These are phyloP conservation scores for Brotogeris chrysoptera DNA, from an alignment of 2,797 vertebrate species.

Conservation along the genomic window DNA sequence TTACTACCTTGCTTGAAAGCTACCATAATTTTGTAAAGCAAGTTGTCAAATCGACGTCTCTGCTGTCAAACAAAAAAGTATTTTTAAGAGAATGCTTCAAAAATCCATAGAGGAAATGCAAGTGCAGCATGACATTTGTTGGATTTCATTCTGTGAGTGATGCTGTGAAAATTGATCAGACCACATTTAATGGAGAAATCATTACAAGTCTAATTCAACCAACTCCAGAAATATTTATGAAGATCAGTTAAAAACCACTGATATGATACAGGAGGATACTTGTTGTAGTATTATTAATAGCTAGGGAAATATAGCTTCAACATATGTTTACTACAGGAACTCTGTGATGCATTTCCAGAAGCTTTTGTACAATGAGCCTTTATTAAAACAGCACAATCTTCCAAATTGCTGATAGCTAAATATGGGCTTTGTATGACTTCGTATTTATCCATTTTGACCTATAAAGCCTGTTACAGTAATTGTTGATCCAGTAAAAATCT, in stretches of 20 bases:
- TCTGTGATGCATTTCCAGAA: background rate
- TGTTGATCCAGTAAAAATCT: slow-evolving; percentile 52
- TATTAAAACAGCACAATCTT: slow-evolving; percentile 25
- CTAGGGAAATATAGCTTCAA: background rate
- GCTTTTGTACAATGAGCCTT: background rate
- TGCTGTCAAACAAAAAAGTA: slow-evolving; percentile 36
- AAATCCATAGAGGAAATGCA: slow-evolving; percentile 41
- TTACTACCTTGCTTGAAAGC: slow-evolving; percentile 37
- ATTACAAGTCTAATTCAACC: slow-evolving; percentile 60
- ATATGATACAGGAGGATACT: slow-evolving; percentile 23
- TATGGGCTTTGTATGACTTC: slow-evolving; percentile 47
- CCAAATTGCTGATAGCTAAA: slow-evolving; percentile 23
- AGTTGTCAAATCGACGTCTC: slow-evolving; percentile 44
- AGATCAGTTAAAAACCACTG: slow-evolving; percentile 49
- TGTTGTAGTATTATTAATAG: slow-evolving; percentile 46
- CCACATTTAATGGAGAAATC: slow-evolving; percentile 63
- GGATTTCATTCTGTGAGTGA: slow-evolving; percentile 41
- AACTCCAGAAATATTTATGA: slow-evolving; percentile 58
- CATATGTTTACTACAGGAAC: background rate
- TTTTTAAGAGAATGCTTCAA: slow-evolving; percentile 45
- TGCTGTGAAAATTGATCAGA: slow-evolving; percentile 61
- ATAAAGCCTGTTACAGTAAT: slow-evolving; percentile 59
- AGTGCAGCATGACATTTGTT: background rate
- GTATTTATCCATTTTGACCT: slow-evolving; percentile 66
- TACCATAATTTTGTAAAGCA: slow-evolving; percentile 47